Percentiles rank a stretch among this genome's conserved stretches.
These are phyloP conservation scores for Pseudococcus longispinus DNA, from an alignment of 2,888 invertebrate species.

Conservation along the genomic window DNA sequence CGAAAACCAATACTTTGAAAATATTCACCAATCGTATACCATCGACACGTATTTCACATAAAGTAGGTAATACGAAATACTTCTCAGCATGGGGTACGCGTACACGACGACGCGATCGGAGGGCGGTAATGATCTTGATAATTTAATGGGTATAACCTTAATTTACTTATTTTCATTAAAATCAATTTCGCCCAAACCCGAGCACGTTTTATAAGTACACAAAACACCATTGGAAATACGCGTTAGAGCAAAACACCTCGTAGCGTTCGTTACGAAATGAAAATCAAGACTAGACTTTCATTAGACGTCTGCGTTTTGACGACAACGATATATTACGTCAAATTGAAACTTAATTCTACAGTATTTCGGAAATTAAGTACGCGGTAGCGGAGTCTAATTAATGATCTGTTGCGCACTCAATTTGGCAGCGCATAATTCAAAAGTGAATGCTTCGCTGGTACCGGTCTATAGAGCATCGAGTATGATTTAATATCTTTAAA, in stretches of 20 bases:
- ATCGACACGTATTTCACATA: neutral
- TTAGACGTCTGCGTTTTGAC: neutral
- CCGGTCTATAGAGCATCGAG: slow-evolving; percentile 7
- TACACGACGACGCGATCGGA: neutral
- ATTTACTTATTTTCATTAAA: neutral
- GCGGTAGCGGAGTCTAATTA: neutral
- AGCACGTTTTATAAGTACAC: neutral
- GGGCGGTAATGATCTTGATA: neutral
- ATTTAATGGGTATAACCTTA: neutral
- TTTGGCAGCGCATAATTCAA: slow-evolving; percentile 19
- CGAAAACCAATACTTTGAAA: neutral
- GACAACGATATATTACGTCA: neutral
- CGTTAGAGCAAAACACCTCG: neutral
- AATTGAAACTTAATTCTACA: neutral
- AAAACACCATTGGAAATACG: neutral
- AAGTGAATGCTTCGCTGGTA: neutral
- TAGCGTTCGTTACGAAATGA: neutral
- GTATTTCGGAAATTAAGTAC: neutral
- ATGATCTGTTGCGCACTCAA: neutral
- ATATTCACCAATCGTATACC: neutral
- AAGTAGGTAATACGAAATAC: neutral
- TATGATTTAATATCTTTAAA: slow-evolving; percentile 1
- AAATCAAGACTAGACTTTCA: neutral
- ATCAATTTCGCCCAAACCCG: too few species aligned
- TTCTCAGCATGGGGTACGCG: neutral